Conservation (phyloP, 1,140 invertebrate genomes). For the Drosophila nebulosa region DNA sequence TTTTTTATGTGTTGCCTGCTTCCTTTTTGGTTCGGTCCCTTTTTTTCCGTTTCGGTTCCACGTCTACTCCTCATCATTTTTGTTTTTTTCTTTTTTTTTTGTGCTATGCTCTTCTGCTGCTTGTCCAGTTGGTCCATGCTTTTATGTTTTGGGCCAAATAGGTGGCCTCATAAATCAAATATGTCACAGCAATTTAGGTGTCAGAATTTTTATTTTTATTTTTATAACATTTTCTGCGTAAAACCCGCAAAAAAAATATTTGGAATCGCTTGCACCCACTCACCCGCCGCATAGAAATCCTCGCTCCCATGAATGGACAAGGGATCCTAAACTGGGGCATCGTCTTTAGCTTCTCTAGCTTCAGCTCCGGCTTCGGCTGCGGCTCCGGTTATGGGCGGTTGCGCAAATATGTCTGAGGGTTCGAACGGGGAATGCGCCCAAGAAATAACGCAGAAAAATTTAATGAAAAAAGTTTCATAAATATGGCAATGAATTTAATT, state of each 20-base stretch:
- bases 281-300: background rate
- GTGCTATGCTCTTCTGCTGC: conserved; percentile 17
- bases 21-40: conserved; percentile 14
- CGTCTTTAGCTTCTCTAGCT: background rate
- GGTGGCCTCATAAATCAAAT: conserved; percentile 79
- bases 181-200: conserved; percentile 79
- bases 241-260: conserved; percentile 66
- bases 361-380: conserved; percentile 16
- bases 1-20: conserved; percentile 67
- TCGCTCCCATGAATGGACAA: background rate
- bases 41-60: background rate
- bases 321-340: background rate
- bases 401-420: conserved; percentile 56
- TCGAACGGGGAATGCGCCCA: conserved; percentile 37
- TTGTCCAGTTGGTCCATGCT: conserved; percentile 36
- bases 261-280: conserved; percentile 21
- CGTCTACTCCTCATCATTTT: conserved; percentile 21
- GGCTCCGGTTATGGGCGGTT: conserved; percentile 28
- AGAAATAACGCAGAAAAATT: conserved; percentile 65
- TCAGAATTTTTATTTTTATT: conserved; percentile 75
- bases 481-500: conserved; percentile 80
- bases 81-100: conserved; percentile 22
- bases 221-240: conserved; percentile 73
- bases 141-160: conserved; percentile 70
- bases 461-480: conserved; percentile 80